Conservation (phyloP, 2,888 invertebrate species). For the Schizaphis graminum region DNA sequence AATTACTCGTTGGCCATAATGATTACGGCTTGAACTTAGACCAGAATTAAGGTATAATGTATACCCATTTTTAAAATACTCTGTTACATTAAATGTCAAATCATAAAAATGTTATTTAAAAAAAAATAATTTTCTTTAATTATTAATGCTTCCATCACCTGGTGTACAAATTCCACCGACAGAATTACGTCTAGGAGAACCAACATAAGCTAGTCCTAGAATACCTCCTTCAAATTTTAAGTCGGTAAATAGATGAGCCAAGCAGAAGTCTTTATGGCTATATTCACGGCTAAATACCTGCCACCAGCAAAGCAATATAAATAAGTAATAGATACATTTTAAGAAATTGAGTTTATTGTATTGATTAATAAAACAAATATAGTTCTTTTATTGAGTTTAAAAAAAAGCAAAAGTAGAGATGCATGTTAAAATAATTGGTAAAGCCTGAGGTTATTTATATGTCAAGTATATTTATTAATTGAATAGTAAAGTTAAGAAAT, state of each 20-base stretch:
- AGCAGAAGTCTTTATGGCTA: conserved; percentile 94
- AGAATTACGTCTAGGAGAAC: conserved; percentile 91
- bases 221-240: conserved; percentile 96
- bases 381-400: background rate
- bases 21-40: conserved; percentile 93
- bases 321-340: background rate
- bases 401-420: background rate
- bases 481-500: background rate
- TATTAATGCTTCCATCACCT: conserved; percentile 74
- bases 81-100: conserved; percentile 72
- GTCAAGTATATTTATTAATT: background rate
- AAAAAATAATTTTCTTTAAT: background rate
- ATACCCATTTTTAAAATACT: conserved; percentile 94
- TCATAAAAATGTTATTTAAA: conserved; percentile 58
- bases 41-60: conserved; percentile 95
- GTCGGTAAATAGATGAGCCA: conserved; percentile 97
- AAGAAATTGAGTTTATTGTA: background rate
- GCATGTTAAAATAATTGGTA: background rate
- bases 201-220: conserved; percentile 95
- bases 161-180: conserved; percentile 97
- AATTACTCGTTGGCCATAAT: conserved; percentile 94
- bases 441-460: background rate
- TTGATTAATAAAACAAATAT: background rate
- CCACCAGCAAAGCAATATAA: conserved; percentile 52
- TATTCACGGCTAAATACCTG: conserved; percentile 94